Base-by-base conservation (phyloP, 2,797 vertebrate species). In the Ambastaia sidthimunki region DNA sequence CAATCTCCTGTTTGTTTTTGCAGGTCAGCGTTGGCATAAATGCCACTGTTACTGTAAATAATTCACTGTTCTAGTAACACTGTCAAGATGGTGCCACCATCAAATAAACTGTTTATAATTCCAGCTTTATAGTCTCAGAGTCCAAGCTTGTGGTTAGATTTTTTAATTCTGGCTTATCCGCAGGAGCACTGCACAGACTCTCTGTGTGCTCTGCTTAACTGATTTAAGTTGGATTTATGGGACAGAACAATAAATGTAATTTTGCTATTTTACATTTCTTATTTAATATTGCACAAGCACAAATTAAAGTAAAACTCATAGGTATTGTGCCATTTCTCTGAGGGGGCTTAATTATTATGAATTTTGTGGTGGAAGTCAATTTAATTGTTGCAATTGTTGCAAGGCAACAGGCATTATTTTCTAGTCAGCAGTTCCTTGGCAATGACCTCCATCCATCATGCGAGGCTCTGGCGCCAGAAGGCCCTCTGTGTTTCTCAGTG, bases 391-490 rank as follows among this genome's bases (percentile, higher is more conserved):
- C 55, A 19, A 54, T 74, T 81, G 37, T 78, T 75, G 23, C 41
- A 76, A 60, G 54, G 55, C 25, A 55, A 79, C 31, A 63, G 68
- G 59, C 73, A 72, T 80, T 41, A 52, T 69, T 74, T 71, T 80
- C 13, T 28, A 25, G 57, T 55, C 50, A 59, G 54, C 75, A 78
- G 52, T 74, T 74, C 50, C 63, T 65, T 67, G 63, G 71, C 78
- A 70, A 25, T 76, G 76, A 82, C 71, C 67, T 76, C 62, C 82
- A 86, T 84, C 80, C 83, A 82, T 86, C 81, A 84, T 84, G 67
- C 76, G 71, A 81, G 78, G 65, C 71, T 65, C 16, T 76, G 85
- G 79, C 73, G 78, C 82, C 86, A 85, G 54, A 71, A 82, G 71
- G 74, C 73, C 78, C 80, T 67, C 57, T 74, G 28, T 57, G 69